A percentile compares a stretch with the other conserved stretches of the same genome.
Conservation (phyloP, 2,113 vertebrate species). For the Tyto alba region DNA sequence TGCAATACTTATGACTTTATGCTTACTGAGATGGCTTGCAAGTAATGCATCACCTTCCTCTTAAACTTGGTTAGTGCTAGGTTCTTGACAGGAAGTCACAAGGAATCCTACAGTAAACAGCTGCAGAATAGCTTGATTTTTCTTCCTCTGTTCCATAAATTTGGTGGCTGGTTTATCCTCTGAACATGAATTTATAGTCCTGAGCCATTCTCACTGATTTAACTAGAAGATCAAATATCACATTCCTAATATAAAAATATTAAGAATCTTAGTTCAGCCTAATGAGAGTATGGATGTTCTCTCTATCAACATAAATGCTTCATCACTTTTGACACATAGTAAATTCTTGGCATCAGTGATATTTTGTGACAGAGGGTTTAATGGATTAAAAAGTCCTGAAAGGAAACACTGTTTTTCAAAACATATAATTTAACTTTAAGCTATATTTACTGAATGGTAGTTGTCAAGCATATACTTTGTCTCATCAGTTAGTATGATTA, state of each 20-base stretch:
- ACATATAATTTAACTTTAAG: slow-evolving; percentile 6
- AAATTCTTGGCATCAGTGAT: not conserved
- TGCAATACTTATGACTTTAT: not conserved
- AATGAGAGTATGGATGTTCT: not conserved
- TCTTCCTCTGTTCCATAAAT: not conserved
- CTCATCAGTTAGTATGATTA: slow-evolving; percentile 22
- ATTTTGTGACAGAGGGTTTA: slow-evolving; percentile 3
- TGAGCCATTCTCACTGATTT: not conserved
- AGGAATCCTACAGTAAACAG: not conserved
- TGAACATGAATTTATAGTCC: not conserved
- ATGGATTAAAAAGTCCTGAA: slow-evolving; percentile 19
- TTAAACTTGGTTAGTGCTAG: not conserved
- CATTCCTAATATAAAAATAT: not conserved
- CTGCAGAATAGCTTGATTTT: not conserved
- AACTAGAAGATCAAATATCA: not conserved
- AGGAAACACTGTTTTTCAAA: slow-evolving; percentile 20
- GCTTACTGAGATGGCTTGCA: not conserved
- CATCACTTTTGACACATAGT: not conserved
- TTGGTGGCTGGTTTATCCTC: not conserved
- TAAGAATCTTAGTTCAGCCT: not conserved
- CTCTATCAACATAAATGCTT: not conserved
- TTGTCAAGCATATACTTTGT: not conserved
- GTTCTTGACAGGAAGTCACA: not conserved
- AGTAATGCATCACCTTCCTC: not conserved
- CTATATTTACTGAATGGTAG: slow-evolving; percentile 15